Evolutionary conservation across 2,888 invertebrate species (phyloP), one percentile per base, ranked within the genome.

Genomic region (Dioctria rufipes): DNA sequence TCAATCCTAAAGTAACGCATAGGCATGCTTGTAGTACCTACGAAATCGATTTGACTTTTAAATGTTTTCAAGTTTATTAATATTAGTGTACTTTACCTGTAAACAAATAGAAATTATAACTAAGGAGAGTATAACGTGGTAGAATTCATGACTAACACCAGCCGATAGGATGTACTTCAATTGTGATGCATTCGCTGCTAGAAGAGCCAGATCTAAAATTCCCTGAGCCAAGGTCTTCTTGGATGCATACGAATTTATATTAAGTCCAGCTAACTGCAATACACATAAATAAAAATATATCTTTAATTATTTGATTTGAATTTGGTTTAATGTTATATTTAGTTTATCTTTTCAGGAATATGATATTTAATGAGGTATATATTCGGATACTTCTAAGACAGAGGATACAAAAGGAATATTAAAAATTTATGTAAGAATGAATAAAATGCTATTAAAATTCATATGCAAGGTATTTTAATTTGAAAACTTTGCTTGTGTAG

Each of bases 141-240:
- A 82, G 67, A 83, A 84, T 49, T 83, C 80, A 40, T 84, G 82
- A 37, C 51, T 54, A 9, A 71, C 54, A 13, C 83, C 82, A 46
- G 75, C 69, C 4, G 69, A 60, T 9, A 84, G 54, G 67, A 84
- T 80, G 58, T 63, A 83, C 63, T 83, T 84, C 9, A 84, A 60
- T 66, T 84, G 83, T 3, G 83, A 80, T 54, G 83, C 83, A 78
- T 84, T 84, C 46, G 83, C 82, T 13, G 83, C 51, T 11, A 84
- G 46, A 46, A 84, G 67, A n/a, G 82, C 83, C 13, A 84, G 80
- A 67, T 84, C 83, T 5, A 84, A 51, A 77, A 84, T 81, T 5
- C 82, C 83, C 80, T 84, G 83, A 5, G 83, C 83, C 5, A 84
- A 63, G 3, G 83, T 81, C 40, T 84, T 84, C 37, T 80, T 81